Conservation (phyloP, 2,797 vertebrate genomes). For the Vipera ursinii region DNA sequence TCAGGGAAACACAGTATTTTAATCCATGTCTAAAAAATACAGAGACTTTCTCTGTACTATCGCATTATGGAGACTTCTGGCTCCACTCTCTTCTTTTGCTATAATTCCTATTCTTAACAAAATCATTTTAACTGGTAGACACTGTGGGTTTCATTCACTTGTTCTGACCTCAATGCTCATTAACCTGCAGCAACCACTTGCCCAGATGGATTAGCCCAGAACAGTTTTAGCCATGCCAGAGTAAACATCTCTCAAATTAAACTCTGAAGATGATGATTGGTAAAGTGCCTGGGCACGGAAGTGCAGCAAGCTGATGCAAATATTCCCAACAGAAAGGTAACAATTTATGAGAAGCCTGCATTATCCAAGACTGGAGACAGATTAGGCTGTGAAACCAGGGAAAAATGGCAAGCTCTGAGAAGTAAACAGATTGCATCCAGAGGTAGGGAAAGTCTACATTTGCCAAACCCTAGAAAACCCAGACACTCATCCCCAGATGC, state of each 20-base stretch:
- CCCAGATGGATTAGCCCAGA: background rate
- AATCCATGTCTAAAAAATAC: background rate
- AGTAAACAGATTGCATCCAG: background rate
- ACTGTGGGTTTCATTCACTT: background rate
- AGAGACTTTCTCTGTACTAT: background rate
- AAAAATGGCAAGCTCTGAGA: background rate
- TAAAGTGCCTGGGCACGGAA: background rate
- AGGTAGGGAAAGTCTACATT: background rate
- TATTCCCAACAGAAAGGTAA: background rate
- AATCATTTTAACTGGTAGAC: background rate
- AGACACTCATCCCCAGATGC: background rate
- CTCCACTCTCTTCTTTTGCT: background rate
- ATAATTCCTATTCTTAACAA: background rate
- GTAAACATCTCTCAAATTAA: background rate
- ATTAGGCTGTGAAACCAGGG: background rate
- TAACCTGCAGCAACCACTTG: background rate
- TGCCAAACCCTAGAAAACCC: background rate
- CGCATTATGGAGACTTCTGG: background rate
- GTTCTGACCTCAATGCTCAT: background rate
- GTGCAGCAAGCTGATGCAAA: background rate
- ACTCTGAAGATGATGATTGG: background rate
- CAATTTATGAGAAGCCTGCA: background rate
- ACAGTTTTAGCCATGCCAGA: background rate
- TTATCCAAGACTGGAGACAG: background rate
- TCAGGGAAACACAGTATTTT: background rate